Evolutionary conservation across 2,888 invertebrate species (phyloP), one percentile per base, ranked within the genome.

Genomic region (Himalopsyche anomala): DNA sequence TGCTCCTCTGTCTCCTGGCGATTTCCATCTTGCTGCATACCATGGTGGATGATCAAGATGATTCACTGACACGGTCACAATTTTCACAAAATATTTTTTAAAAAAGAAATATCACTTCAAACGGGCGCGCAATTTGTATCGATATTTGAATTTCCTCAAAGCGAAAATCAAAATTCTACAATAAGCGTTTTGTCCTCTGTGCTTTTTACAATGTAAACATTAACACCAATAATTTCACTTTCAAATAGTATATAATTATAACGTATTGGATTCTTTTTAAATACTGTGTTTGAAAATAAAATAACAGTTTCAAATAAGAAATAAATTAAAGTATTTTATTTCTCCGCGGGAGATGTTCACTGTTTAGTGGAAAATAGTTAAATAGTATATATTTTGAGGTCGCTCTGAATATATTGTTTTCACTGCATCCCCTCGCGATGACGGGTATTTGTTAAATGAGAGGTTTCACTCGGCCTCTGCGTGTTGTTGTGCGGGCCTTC

Each of bases 401-500:
- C 74, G 74, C 38, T 74, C 74, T 74, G 74, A 74, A 74, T 74
- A 74, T 74, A 74, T 74, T 74, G 74, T 74, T 74, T 74, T 74
- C 74, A 74, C 15, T 28, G 74, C 74, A 38, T 74, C 74, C 38
- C 74, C 38, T 38, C 74, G 5, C 74, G 8, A 74, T 74, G 74
- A 74, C 74, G 5, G 74, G 36, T 74, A 74, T 74, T 74, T 74
- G 36, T 74, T 74, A 74, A 85, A 83, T 81, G 85, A 87, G 84
- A 82, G 84, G 85, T 85, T 85, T 56, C 69, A 69, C 56, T 83
- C 81, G 74, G 84, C 86, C 42, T 56, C 84, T 85, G 85, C 86
- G 84, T 87, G 88, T 87, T 87, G 82, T 84, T 84, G 86, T 86
- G 79, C 79, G 84, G 51, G 82, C 54, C 82, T 84, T 80, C 86